A percentile compares a stretch with the other conserved stretches of the same genome.
phyloP scores from a whole-genome alignment of 2,797 vertebrate species.

The Enteromius treurensis region DNA sequence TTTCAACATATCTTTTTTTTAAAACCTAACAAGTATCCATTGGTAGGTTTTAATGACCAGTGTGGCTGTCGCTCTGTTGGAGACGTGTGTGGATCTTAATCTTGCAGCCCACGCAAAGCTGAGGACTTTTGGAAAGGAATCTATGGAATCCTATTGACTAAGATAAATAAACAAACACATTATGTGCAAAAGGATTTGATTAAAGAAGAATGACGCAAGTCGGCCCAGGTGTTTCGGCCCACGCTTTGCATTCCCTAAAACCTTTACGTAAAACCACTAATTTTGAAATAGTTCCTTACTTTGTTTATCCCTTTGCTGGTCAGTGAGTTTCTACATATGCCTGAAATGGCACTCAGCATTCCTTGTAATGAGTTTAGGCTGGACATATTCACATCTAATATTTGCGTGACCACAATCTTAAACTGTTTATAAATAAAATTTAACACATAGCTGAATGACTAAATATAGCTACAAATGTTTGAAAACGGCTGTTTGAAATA shows the following conservation, averaged over 20 bases:
- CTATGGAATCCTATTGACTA: slow-evolving; percentile 46
- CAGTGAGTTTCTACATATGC: neutral
- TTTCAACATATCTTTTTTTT: slow-evolving; percentile 5
- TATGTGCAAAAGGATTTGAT: slow-evolving; percentile 44
- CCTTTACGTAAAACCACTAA: neutral
- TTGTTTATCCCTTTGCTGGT: neutral
- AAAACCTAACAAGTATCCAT: neutral
- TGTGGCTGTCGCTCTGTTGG: neutral
- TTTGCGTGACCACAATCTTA: neutral
- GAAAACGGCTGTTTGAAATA: too few species aligned
- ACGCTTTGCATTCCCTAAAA: slow-evolving; percentile 21
- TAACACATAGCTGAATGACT: neutral
- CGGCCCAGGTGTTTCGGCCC: neutral
- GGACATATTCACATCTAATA: neutral
- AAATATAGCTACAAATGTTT: neutral
- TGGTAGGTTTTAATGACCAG: neutral
- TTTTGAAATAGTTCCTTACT: slow-evolving; percentile 1
- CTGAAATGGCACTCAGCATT: slow-evolving; percentile 2
- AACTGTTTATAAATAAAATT: neutral
- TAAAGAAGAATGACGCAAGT: slow-evolving; percentile 39
- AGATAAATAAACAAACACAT: slow-evolving; percentile 50
- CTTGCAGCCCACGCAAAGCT: slow-evolving; percentile 7
- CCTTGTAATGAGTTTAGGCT: slow-evolving; percentile 3
- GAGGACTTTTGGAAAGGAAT: slow-evolving; percentile 48
- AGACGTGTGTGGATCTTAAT: slow-evolving; percentile 22